Evolutionary conservation across 2,797 vertebrate species (phyloP), one percentile per base, ranked within the genome.

Genomic region (Jordanella pulchra): DNA sequence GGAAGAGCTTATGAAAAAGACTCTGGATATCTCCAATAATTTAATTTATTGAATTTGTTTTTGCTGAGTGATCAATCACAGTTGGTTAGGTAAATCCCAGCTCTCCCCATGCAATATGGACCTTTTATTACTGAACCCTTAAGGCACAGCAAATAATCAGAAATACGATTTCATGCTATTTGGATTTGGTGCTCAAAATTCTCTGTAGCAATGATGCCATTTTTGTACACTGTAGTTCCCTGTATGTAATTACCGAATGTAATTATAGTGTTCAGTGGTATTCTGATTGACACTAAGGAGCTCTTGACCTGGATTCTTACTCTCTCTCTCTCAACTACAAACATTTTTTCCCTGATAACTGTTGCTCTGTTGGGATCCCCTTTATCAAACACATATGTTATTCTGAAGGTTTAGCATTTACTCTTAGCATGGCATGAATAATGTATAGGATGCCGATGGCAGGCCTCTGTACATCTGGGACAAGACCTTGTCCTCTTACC

Each of bases 401-500:
- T 69, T 75, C 53, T 75, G 77, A 73, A 55, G 73, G 60, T 77
- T 84, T 48, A 64, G 77, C 89, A 79, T 80, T 70, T 48, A 71
- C 80, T 84, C 64, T 35, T 80, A 67, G 79, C 67, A 7, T 18
- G 32, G 71, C 35, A 1, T 90, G 80, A 92, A 91, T 93, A 87
- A 93, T 91, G 75, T 74, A 89, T 87, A 77, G 86, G 81, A 71
- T 66, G 83, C 81, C 84, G 78, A 32, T 63, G 76, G 73, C 84
- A 91, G 79, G 58, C 72, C 75, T 76, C 76, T 50, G 66, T 83
- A 81, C 89, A 2, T 80, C 32, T 39, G 87, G 86, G 91, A 91
- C 76, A 56, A 77, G 87, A 84, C 84, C 86, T 84, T 91, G 89
- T 91, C 87, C 85, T 91, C 75, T 75, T 77, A 56, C 74, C 66